These are phyloP conservation scores for Parnassius mnemosyne DNA, from an alignment of 2,888 invertebrate species.

Conservation along the genomic window DNA sequence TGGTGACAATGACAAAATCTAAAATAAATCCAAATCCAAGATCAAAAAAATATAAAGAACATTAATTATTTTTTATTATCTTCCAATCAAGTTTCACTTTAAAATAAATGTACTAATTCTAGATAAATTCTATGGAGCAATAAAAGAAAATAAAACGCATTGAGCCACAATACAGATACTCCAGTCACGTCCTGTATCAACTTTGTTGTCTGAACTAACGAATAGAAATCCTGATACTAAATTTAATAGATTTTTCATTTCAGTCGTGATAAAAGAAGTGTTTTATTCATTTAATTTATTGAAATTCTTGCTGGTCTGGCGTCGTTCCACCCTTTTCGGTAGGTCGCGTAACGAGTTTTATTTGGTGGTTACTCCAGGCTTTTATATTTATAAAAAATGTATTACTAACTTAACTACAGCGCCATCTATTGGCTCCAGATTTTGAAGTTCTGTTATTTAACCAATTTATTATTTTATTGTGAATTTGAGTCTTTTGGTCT, in stretches of 20 bases:
- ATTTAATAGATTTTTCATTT: conserved; percentile 20
- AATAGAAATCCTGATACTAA: conserved; percentile 23
- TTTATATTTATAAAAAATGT: no score
- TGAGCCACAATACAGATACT: conserved; percentile 18
- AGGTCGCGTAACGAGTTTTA: no score
- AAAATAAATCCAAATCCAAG: no score
- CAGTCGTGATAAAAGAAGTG: neutral
- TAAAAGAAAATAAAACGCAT: conserved; percentile 23
- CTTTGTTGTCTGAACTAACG: conserved; percentile 24
- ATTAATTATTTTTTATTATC: conserved; percentile 3
- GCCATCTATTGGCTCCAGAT: no score
- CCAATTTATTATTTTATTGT: no score
- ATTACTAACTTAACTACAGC: no score
- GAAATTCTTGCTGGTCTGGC: no score
- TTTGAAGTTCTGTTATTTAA: no score
- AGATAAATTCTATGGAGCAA: conserved; percentile 17
- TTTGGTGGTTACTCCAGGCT: no score
- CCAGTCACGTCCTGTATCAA: conserved; percentile 25
- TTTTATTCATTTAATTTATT: neutral
- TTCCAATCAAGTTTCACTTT: conserved; percentile 5
- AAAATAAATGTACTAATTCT: conserved; percentile 22
- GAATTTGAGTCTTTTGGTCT: no score
- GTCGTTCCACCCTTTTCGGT: no score
- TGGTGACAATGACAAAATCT: no score
- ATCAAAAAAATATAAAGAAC: neutral